These are phyloP conservation scores for Corydoras sp. DNA, from an alignment of 2,113 vertebrate species.

Conservation along the genomic window DNA sequence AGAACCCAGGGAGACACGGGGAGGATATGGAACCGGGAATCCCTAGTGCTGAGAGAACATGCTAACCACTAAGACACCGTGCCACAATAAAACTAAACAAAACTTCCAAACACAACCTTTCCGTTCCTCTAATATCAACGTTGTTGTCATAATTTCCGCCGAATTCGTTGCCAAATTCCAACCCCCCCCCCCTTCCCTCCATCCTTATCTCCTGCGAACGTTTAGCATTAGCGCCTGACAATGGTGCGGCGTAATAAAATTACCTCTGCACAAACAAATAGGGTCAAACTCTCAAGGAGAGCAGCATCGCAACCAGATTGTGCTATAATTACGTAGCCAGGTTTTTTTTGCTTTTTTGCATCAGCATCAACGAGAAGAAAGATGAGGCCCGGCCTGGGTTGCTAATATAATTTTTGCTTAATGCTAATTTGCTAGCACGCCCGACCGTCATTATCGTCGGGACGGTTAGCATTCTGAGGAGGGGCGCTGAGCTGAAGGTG, in stretches of 20 bases:
- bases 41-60: too few relatives aligned
- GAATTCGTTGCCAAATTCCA: conserved; percentile 67
- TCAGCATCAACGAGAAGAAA: conserved; percentile 21
- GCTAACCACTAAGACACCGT: too few relatives aligned
- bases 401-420: conserved; percentile 30
- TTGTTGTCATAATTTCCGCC: conserved; percentile 53
- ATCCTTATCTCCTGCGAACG: conserved; percentile 63
- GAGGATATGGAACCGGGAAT: too few relatives aligned
- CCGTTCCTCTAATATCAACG: conserved; percentile 65
- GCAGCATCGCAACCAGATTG: conserved; percentile 61
- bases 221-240: conserved; percentile 71
- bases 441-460: conserved; percentile 7
- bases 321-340: conserved; percentile 57
- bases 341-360: too few relatives aligned
- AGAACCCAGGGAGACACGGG: too few relatives aligned
- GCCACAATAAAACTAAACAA: too few relatives aligned
- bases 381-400: conserved; percentile 4
- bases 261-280: conserved; percentile 74
- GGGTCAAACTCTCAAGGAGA: conserved; percentile 77
- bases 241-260: conserved; percentile 69
- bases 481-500: too few relatives aligned
- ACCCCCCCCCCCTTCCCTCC: conserved; percentile 54
- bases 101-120: conserved; percentile 51
- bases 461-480: conserved; percentile 1
- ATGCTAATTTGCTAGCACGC: conserved; percentile 11